Percentiles rank a stretch among this genome's conserved stretches.
Conservation (phyloP, 1,140 invertebrate genomes). For the Maconellicoccus hirsutus region DNA sequence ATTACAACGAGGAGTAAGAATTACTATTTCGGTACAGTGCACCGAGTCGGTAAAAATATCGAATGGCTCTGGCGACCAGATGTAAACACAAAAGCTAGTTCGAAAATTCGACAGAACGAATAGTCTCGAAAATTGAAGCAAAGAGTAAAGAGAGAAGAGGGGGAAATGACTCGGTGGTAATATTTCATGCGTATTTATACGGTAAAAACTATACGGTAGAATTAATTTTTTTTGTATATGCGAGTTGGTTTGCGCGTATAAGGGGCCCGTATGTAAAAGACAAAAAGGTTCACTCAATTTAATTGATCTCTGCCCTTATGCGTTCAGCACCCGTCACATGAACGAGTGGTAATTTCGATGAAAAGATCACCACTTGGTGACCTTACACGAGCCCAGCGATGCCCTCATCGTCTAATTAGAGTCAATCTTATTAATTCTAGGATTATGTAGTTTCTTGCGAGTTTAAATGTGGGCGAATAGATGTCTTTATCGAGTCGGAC, state of each 20-base stretch:
- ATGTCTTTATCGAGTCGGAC: neutral
- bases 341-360: neutral
- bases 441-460: neutral
- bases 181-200: too few species aligned
- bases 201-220: neutral
- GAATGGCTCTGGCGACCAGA: too few species aligned
- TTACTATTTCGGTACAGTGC: too few species aligned
- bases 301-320: constrained; percentile 20
- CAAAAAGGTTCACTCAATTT: constrained; percentile 13
- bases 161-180: too few species aligned
- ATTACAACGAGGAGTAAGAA: too few species aligned
- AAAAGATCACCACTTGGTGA: neutral
- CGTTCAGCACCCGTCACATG: neutral
- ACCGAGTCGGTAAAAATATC: too few species aligned
- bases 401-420: constrained; percentile 2
- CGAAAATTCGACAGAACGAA: too few species aligned
- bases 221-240: neutral
- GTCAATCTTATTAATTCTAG: constrained; percentile 1
- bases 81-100: too few species aligned
- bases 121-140: too few species aligned
- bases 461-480: neutral
- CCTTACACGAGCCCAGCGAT: neutral
- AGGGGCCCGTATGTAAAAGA: constrained; percentile 17
- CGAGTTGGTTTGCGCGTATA: neutral
- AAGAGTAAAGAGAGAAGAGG: too few species aligned